Conservation (phyloP, 2,113 vertebrate species). For the Zeus faber region DNA sequence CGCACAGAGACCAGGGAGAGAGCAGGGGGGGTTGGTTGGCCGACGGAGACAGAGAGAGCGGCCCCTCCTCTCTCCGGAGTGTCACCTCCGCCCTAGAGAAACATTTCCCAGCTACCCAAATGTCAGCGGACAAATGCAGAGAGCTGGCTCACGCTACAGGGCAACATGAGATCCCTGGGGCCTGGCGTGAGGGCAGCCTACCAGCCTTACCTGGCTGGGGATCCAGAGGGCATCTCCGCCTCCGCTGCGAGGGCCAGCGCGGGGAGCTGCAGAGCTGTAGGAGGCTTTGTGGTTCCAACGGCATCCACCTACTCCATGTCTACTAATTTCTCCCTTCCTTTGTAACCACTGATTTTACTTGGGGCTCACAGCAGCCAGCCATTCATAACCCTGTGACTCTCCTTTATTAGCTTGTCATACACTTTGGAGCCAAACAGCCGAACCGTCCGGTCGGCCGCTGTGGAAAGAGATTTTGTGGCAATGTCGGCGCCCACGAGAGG, state of each 20-base stretch:
- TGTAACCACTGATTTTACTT: no score
- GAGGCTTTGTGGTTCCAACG: no score
- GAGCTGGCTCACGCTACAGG: constrained; percentile 15
- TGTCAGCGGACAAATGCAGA: constrained; percentile 57
- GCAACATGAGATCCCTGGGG: constrained; percentile 35
- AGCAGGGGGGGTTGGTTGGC: neutral
- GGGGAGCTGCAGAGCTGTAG: constrained; percentile 1
- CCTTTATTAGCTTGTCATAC: no score
- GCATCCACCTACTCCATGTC: no score
- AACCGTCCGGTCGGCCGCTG: no score
- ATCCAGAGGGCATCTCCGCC: constrained; percentile 18
- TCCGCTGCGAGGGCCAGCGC: neutral
- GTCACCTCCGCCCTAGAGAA: constrained; percentile 60
- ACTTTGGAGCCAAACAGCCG: no score
- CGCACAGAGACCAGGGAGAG: constrained; percentile 29
- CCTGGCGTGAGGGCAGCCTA: constrained; percentile 19
- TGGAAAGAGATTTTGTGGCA: no score
- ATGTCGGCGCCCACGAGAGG: no score
- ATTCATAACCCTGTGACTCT: no score
- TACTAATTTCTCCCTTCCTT: no score
- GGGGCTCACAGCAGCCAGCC: no score
- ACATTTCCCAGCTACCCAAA: constrained; percentile 61
- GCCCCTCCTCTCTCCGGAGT: constrained; percentile 13
- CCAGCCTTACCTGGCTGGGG: constrained; percentile 22
- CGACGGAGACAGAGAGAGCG: neutral